A percentile compares a stretch with the other conserved stretches of the same genome.
These are phyloP conservation scores for Pogona vitticeps DNA, from an alignment of 2,113 vertebrate genomes.

Conservation along the genomic window DNA sequence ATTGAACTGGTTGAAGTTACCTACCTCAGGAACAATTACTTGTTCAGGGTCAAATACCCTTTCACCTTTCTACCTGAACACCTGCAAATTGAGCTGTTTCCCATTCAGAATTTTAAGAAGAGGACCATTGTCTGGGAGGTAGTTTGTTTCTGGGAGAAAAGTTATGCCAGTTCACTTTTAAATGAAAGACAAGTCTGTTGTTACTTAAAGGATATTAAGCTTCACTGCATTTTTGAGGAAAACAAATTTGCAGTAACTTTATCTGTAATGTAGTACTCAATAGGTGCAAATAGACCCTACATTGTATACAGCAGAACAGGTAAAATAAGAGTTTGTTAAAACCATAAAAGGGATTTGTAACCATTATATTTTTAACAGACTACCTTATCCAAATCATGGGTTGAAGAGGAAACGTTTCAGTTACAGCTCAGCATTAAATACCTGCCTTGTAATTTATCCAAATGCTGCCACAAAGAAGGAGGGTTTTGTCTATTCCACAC, in stretches of 20 bases:
- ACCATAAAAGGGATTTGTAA: constrained; percentile 83
- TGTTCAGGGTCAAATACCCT: constrained; percentile 78
- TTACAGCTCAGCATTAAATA: constrained; percentile 83
- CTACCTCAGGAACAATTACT: constrained; percentile 77
- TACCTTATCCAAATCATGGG: constrained; percentile 82
- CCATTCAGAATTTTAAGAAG: constrained; percentile 82
- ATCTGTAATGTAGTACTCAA: constrained; percentile 94
- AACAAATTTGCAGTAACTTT: constrained; percentile 99
- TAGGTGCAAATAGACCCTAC: constrained; percentile 91
- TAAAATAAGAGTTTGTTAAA: constrained; percentile 87
- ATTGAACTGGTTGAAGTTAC: constrained; percentile 80
- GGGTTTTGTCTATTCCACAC: constrained; percentile 41
- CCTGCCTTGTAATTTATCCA: constrained; percentile 87
- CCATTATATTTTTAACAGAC: constrained; percentile 87
- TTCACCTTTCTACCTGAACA: constrained; percentile 83
- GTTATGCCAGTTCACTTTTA: constrained; percentile 83
- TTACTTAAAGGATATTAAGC: constrained; percentile 90
- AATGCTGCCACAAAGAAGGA: constrained; percentile 48
- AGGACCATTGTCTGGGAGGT: constrained; percentile 84
- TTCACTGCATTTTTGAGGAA: constrained; percentile 93
- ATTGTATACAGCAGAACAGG: constrained; percentile 85
- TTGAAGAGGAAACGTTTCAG: constrained; percentile 82
- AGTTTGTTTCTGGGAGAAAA: constrained; percentile 85
- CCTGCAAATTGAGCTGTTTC: constrained; percentile 86
- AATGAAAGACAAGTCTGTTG: constrained; percentile 91